Conservation (phyloP, 1,140 invertebrate species). For the Penaeus indicus region DNA sequence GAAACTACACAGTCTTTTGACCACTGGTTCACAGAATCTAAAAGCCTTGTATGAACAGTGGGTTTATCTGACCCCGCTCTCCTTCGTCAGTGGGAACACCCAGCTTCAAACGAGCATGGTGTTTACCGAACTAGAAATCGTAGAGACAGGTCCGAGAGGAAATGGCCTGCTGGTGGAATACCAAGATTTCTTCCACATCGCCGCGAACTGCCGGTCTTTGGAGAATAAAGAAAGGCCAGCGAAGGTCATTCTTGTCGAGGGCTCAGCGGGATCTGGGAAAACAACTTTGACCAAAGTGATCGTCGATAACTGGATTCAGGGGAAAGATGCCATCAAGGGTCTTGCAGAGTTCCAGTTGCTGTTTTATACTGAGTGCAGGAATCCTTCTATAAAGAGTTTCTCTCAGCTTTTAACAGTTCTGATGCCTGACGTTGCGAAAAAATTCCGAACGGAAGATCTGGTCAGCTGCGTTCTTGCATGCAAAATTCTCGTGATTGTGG, state of each 20-base stretch:
- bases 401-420: slow-evolving; percentile 1
- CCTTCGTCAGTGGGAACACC: slow-evolving; percentile 27
- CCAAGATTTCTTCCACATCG: not conserved
- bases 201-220: too few species aligned
- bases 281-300: slow-evolving; percentile 28
- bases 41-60: not conserved
- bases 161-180: not conserved
- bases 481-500: slow-evolving; percentile 8
- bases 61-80: slow-evolving; percentile 29
- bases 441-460: slow-evolving; percentile 23
- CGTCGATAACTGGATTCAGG: slow-evolving; percentile 20
- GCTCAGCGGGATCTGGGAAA: slow-evolving; percentile 12
- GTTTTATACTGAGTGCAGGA: slow-evolving; percentile 30
- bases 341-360: slow-evolving; percentile 14
- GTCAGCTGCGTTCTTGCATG: not conserved
- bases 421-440: slow-evolving; percentile 30
- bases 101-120: not conserved
- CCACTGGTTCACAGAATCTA: too few species aligned
- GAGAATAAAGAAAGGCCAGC: too few species aligned
- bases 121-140: slow-evolving; percentile 34
- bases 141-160: not conserved
- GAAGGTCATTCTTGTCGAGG: slow-evolving; percentile 16
- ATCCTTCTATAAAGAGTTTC: slow-evolving; percentile 1
- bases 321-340: not conserved
- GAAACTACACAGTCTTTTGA: not conserved